These are phyloP conservation scores for Enteromius argenteus DNA, from an alignment of 2,797 vertebrate genomes.

Conservation along the genomic window DNA sequence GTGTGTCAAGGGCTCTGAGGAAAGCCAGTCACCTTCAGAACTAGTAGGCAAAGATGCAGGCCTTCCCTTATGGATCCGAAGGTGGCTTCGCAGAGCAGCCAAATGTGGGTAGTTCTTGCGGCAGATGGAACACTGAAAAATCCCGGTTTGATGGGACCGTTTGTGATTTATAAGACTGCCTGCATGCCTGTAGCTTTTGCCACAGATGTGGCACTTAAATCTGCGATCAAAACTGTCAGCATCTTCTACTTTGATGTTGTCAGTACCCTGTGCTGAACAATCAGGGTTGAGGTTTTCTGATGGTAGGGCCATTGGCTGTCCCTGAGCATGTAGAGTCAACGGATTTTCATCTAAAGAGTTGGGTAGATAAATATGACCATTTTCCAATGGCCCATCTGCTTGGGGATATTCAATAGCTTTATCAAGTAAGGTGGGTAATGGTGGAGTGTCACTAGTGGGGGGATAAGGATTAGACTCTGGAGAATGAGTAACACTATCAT, in stretches of 20 bases:
- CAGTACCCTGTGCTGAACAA: slow-evolving; percentile 58
- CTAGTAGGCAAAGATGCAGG: slow-evolving; percentile 66
- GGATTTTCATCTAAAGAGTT: slow-evolving; percentile 69
- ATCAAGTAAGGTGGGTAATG: slow-evolving; percentile 68
- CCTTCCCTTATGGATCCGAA: slow-evolving; percentile 87
- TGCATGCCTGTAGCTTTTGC: slow-evolving; percentile 89
- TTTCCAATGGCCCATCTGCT: slow-evolving; percentile 64
- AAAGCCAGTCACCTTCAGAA: slow-evolving; percentile 79
- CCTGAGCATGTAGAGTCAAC: slow-evolving; percentile 71
- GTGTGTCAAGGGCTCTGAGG: slow-evolving; percentile 76
- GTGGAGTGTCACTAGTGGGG: slow-evolving; percentile 70
- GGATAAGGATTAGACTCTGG: slow-evolving; percentile 76
- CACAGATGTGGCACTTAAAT: slow-evolving; percentile 86
- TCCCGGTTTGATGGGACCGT: slow-evolving; percentile 89
- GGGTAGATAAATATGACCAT: slow-evolving; percentile 76
- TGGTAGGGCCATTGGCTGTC: slow-evolving; percentile 64
- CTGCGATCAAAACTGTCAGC: slow-evolving; percentile 74
- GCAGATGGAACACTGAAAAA: slow-evolving; percentile 88
- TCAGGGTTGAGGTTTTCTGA: slow-evolving; percentile 59
- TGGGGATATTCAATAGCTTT: slow-evolving; percentile 71
- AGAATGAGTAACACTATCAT: slow-evolving; percentile 73
- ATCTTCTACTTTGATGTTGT: slow-evolving; percentile 65
- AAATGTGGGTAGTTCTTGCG: slow-evolving; percentile 87
- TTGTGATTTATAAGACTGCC: slow-evolving; percentile 94
- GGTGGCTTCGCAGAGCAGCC: slow-evolving; percentile 88